A percentile compares a stretch with the other conserved stretches of the same genome.
Conservation (phyloP, 2,113 vertebrate genomes). For the Falcunculus frontatus region DNA sequence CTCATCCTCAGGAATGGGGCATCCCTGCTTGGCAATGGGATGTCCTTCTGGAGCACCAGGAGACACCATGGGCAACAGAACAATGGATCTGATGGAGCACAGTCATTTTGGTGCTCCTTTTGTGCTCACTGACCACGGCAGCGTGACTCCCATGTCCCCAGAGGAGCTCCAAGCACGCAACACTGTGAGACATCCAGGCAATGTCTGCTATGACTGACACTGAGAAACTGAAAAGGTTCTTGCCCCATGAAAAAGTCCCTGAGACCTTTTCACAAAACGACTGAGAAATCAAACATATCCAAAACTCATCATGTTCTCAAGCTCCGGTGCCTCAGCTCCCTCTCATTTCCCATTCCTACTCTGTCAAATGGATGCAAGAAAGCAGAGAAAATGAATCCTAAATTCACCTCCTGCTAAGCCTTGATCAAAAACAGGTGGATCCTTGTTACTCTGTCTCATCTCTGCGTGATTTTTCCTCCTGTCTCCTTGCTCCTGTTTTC, state of each 20-base stretch:
- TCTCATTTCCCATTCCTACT: not conserved
- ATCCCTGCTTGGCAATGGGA: not conserved
- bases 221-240: not conserved
- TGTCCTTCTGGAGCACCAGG: not conserved
- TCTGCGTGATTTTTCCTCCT: not conserved
- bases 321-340: not conserved
- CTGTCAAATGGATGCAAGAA: not conserved
- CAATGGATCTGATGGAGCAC: fast-evolving
- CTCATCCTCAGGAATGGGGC: not conserved
- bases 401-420: not conserved
- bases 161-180: fast-evolving
- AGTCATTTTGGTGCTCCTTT: not conserved
- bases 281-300: not conserved
- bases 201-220: not conserved
- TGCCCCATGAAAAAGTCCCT: not conserved
- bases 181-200: fast-evolving
- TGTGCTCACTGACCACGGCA: fast-evolving
- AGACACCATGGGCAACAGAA: not conserved
- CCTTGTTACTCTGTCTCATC: not conserved
- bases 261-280: not conserved
- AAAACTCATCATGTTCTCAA: not conserved
- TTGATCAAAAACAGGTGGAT: not conserved
- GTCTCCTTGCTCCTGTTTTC: not conserved
- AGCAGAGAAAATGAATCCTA: not conserved
- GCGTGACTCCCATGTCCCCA: fast-evolving